Base-by-base conservation (phyloP, 2,797 vertebrate genomes). In the Saguinus oedipus region DNA sequence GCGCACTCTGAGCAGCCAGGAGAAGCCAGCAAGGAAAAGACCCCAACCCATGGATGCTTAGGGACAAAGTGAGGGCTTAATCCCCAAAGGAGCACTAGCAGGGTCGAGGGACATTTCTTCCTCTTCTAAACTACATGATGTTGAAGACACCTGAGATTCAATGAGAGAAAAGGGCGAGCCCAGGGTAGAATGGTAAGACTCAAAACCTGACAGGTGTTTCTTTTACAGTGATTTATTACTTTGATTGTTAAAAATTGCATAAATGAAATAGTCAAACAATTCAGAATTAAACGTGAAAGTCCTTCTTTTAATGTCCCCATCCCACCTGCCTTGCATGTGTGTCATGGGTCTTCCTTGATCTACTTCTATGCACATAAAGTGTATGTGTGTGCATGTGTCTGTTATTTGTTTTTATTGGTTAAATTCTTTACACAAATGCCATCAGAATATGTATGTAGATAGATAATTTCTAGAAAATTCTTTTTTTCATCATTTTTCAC, bases 21-120 rank as follows among this genome's bases (percentile, higher is more conserved):
- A 76, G 55, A 20, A 68, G 0, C 9, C 14, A 0, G 48, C 55
- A 2, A 8, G 17, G 15, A 15, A 46, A 1, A 19, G 10, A 12
- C 13, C 4, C 12, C 12, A 5, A 33, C n/a, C 33, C 1, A 2
- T 0, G 1, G 8, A 10, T 1, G 26, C 42, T 10, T 44, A 33
- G 14, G 19, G 7, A 27, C 13, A 2, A 36, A n/a, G 33, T 2
- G 4, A 7, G 33, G 44, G 33, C 27, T 10, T 12, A 61, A 5
- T 0, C 4, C 50, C 44, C 46, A 6, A 2, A 24, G 0, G 2
- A 53, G 33, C 68, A 4, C 15, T 55, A 1, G 30, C 5, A 48
- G n/a, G n/a, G 30, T 44, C 10, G n/a, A 46, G 74, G 55, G 36
- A 53, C 27, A 1, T 14, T 26, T 30, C 27, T 50, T 61, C 61